A percentile compares a stretch with the other conserved stretches of the same genome.
These are phyloP conservation scores for Neosilurus hyrtlii DNA, from an alignment of 2,797 vertebrate species.

Conservation along the genomic window DNA sequence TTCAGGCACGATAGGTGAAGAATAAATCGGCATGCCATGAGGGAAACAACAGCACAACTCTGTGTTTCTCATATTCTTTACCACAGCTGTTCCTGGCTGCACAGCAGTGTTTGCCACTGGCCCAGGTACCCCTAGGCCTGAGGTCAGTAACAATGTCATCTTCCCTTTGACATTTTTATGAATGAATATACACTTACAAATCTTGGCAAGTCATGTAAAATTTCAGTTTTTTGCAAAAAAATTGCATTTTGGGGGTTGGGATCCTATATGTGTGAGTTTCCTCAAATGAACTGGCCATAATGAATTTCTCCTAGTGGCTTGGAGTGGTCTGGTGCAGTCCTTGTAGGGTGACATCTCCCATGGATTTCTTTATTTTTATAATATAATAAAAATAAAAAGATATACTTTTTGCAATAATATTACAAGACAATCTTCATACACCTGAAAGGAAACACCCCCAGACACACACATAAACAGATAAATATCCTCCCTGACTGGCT, in stretches of 20 bases:
- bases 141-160: no score
- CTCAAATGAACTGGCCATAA: background rate
- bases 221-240: no score
- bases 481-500: slow-evolving; percentile 50
- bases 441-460: background rate
- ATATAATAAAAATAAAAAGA: no score
- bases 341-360: background rate
- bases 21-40: no score
- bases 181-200: background rate
- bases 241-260: background rate
- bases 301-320: background rate
- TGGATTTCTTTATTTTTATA: no score
- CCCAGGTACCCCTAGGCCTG: no score
- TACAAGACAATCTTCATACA: background rate
- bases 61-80: no score
- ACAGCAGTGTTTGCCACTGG: no score
- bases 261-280: background rate
- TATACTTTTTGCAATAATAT: background rate
- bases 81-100: no score
- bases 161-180: background rate
- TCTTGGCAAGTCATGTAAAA: no score
- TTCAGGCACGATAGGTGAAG: no score
- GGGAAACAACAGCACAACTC: no score
- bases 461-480: background rate
- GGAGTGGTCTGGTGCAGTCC: background rate